Conservation (phyloP, 2,888 invertebrate genomes). For the Xylota segnis region DNA sequence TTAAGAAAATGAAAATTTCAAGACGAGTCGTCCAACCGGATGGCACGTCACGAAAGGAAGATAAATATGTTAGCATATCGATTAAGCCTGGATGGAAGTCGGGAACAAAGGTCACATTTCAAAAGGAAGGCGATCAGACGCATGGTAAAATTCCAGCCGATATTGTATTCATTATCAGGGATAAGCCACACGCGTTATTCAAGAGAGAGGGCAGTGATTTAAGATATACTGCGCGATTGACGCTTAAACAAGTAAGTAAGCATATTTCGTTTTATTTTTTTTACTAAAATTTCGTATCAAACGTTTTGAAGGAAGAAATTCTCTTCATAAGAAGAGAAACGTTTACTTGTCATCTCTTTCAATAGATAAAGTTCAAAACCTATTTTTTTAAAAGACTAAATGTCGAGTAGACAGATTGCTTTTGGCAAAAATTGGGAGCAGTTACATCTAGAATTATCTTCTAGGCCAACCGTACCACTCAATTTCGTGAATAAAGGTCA, state of each 20-base stretch:
- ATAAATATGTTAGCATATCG: slow-evolving; percentile 97
- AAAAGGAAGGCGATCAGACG: slow-evolving; percentile 97
- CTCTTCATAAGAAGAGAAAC: too few relatives aligned
- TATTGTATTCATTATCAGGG: slow-evolving; percentile 98
- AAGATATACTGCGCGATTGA: slow-evolving; percentile 94
- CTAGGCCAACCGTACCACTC: too few relatives aligned
- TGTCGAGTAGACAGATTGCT: too few relatives aligned
- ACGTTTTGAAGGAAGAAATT: too few relatives aligned
- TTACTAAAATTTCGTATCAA: too few relatives aligned
- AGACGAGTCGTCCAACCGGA: slow-evolving; percentile 94
- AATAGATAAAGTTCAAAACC: too few relatives aligned
- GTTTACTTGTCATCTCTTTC: too few relatives aligned
- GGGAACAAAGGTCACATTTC: slow-evolving; percentile 99
- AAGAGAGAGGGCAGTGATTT: slow-evolving; percentile 98
- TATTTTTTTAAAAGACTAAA: too few relatives aligned
- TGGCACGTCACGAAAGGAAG: slow-evolving; percentile 94
- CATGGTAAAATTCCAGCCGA: slow-evolving; percentile 98
- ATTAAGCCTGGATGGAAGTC: slow-evolving; percentile 99
- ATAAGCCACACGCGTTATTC: slow-evolving; percentile 96
- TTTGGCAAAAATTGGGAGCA: too few relatives aligned
- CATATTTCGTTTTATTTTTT: background rate
- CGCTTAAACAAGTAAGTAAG: slow-evolving; percentile 92
- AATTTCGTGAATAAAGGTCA: too few relatives aligned
- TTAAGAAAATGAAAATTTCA: slow-evolving; percentile 99
- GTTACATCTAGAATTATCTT: too few relatives aligned